These are phyloP conservation scores for Enhydra lutris DNA, from an alignment of 2,113 vertebrate species.

Conservation along the genomic window DNA sequence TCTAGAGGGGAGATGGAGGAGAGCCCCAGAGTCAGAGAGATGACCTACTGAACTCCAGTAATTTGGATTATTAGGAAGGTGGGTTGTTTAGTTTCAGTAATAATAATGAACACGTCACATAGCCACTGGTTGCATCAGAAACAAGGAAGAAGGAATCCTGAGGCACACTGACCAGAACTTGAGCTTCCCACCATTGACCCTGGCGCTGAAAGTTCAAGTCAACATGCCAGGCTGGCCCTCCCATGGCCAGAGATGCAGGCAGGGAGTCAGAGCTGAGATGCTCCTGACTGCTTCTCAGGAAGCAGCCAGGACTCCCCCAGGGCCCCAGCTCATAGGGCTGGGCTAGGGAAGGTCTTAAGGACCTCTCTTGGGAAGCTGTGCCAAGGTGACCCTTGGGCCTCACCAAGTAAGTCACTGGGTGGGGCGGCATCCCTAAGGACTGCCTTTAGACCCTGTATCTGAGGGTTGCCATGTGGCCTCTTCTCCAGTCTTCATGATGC, in stretches of 20 bases:
- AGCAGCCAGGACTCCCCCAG: neutral
- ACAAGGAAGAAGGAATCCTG: neutral
- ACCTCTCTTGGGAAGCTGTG: neutral
- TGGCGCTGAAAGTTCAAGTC: rapidly evolving
- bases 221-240: neutral
- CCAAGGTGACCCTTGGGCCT: neutral
- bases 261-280: neutral
- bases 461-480: neutral
- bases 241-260: neutral
- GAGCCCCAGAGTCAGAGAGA: neutral
- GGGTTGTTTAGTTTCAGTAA: neutral
- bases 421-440: neutral
- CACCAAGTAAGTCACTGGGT: neutral
- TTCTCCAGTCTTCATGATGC: neutral
- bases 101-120: neutral
- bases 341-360: neutral
- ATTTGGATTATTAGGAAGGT: neutral
- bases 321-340: rapidly evolving
- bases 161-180: neutral
- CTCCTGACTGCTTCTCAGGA: neutral
- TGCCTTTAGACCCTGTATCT: neutral
- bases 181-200: neutral
- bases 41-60: neutral
- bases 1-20: neutral
- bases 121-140: neutral